Conservation (phyloP, 2,797 vertebrate genomes). For the Lacerta bilineata region DNA sequence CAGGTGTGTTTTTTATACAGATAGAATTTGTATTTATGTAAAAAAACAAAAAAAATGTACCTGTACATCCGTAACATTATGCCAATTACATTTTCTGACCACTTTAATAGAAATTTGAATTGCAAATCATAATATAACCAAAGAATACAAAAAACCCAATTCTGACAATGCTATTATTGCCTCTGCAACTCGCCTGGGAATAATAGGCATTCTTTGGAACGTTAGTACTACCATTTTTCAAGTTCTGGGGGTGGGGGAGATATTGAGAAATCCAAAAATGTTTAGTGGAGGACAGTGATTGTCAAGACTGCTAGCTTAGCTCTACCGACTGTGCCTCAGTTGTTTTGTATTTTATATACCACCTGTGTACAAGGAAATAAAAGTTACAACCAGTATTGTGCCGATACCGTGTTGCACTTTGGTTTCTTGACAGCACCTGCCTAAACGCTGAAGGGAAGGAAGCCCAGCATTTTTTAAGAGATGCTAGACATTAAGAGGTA, state of each 20-base stretch:
- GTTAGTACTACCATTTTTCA: slow-evolving; percentile 23
- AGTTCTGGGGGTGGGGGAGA: no score
- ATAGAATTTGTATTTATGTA: slow-evolving; percentile 40
- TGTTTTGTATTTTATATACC: slow-evolving; percentile 75
- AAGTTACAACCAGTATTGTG: slow-evolving; percentile 60
- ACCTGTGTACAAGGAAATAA: slow-evolving; percentile 76
- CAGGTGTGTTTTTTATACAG: slow-evolving; percentile 11
- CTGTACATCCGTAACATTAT: slow-evolving; percentile 20
- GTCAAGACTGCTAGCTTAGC: slow-evolving; percentile 41
- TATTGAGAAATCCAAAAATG: no score
- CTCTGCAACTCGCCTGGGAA: background rate
- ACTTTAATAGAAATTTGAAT: background rate
- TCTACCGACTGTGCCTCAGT: slow-evolving; percentile 65
- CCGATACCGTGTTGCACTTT: slow-evolving; percentile 30
- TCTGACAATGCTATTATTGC: background rate
- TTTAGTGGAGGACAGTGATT: slow-evolving; percentile 37
- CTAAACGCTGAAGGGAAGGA: slow-evolving; percentile 10
- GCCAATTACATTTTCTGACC: slow-evolving; percentile 4
- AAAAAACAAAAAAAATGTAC: slow-evolving; percentile 8
- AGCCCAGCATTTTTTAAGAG: slow-evolving; percentile 20
- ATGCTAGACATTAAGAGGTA: background rate
- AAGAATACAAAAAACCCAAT: background rate
- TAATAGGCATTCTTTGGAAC: background rate
- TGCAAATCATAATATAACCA: background rate
- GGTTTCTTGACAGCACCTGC: background rate